Conservation (phyloP, 1,140 invertebrate species). For the Globodera ellingtonae region DNA sequence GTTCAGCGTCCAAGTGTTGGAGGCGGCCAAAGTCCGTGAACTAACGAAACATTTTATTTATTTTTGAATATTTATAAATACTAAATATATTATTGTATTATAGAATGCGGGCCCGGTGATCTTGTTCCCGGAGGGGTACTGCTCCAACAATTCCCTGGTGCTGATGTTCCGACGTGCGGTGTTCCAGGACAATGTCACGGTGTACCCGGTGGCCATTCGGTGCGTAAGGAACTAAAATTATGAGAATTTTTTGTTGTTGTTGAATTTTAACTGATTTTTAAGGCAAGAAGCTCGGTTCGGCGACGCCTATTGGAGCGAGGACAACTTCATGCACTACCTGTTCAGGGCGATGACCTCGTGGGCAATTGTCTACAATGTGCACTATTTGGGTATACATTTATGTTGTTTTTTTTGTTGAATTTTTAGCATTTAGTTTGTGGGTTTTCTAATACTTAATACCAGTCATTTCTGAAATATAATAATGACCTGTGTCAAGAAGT, state of each 20-base stretch:
- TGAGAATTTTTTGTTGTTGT: not conserved
- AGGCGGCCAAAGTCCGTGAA: slow-evolving; percentile 38
- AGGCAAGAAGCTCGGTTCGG: slow-evolving; percentile 52
- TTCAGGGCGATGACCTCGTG: slow-evolving; percentile 52
- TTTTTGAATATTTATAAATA: slow-evolving; percentile 4
- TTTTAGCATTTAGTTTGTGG: no score
- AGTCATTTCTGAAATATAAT: no score
- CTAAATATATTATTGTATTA: not conserved
- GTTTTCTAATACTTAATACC: no score
- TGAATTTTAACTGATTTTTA: slow-evolving; percentile 32
- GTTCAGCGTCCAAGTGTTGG: slow-evolving; percentile 41
- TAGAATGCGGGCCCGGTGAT: slow-evolving; percentile 47
- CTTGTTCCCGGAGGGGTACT: slow-evolving; percentile 54
- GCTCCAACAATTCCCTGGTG: slow-evolving; percentile 53
- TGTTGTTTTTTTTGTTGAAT: no score
- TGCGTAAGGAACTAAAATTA: slow-evolving; percentile 21
- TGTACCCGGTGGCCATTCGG: slow-evolving; percentile 54
- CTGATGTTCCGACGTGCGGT: slow-evolving; percentile 48
- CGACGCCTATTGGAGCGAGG: slow-evolving; percentile 48
- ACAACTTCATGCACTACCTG: slow-evolving; percentile 43
- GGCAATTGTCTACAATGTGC: slow-evolving; percentile 53
- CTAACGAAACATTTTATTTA: not conserved
- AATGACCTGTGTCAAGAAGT: no score
- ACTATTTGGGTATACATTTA: slow-evolving; percentile 35
- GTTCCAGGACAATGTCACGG: slow-evolving; percentile 44